Conservation (phyloP, 2,888 invertebrate genomes). For the Polydrusus cervinus region DNA sequence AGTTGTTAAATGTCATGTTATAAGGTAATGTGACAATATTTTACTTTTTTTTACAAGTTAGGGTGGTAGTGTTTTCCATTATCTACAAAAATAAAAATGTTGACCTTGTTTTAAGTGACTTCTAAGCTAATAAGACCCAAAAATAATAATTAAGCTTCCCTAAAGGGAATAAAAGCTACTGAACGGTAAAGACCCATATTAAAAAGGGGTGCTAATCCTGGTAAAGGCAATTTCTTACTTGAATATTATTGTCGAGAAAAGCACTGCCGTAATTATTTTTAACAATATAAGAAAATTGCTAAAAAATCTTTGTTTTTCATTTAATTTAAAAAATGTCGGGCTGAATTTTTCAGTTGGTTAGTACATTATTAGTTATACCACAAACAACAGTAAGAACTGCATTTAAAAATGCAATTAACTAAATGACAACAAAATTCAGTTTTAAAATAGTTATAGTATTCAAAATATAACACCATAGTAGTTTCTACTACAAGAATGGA, state of each 20-base stretch:
- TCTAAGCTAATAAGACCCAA: slow-evolving; percentile 15
- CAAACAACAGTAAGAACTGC: too few relatives aligned
- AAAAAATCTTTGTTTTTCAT: not conserved
- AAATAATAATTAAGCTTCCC: slow-evolving; percentile 2
- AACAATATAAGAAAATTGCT: not conserved
- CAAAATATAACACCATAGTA: too few relatives aligned
- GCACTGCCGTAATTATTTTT: not conserved
- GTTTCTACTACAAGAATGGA: too few relatives aligned
- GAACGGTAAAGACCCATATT: slow-evolving; percentile 11
- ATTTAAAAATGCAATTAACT: too few relatives aligned
- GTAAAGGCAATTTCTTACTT: slow-evolving; percentile 11
- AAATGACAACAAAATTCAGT: too few relatives aligned
- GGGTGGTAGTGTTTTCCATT: not conserved
- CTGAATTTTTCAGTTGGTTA: too few relatives aligned
- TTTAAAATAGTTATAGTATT: too few relatives aligned
- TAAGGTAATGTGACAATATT: too few relatives aligned
- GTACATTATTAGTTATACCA: too few relatives aligned
- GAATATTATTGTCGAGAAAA: slow-evolving; percentile 14
- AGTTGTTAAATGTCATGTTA: too few relatives aligned
- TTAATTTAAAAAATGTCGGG: not conserved
- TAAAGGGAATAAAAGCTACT: slow-evolving; percentile 1
- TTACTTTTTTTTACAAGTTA: too few relatives aligned
- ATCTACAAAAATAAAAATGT: not conserved
- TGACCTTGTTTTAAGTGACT: not conserved
- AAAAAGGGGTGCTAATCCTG: slow-evolving; percentile 16